Percentiles rank a stretch among this genome's conserved stretches.
phyloP scores from a whole-genome alignment of 2,113 vertebrate species.

The Oreochromis niloticus region DNA sequence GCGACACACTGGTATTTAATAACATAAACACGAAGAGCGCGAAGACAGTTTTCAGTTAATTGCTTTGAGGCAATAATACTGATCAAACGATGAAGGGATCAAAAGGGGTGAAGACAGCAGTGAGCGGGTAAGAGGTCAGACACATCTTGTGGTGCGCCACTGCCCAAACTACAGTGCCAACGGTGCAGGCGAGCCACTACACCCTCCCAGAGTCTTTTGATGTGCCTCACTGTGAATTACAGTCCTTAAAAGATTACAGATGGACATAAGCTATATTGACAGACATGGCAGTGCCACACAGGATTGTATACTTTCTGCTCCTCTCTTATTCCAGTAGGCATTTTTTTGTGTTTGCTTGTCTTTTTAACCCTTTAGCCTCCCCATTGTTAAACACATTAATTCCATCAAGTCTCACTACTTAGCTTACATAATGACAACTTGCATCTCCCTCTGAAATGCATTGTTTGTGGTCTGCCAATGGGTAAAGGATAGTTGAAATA shows the following conservation, averaged over 20 bases:
- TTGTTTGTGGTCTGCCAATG: neutral
- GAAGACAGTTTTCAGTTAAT: conserved; percentile 55
- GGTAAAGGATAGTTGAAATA: neutral
- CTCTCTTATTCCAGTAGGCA: neutral
- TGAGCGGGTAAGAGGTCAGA: conserved; percentile 31
- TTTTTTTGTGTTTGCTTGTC: neutral
- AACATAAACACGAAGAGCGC: conserved; percentile 30
- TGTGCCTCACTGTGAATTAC: neutral
- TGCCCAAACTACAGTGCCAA: neutral
- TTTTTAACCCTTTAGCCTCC: neutral
- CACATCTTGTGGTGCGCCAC: conserved; percentile 22
- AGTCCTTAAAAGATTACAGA: conserved; percentile 7
- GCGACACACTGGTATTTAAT: conserved; percentile 66
- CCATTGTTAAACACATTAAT: neutral
- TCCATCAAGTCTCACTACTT: neutral
- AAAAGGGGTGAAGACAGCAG: conserved; percentile 49
- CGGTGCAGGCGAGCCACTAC: neutral
- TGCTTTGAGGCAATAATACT: conserved; percentile 63
- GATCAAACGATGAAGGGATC: conserved; percentile 59
- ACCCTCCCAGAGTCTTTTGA: neutral
- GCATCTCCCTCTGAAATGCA: neutral
- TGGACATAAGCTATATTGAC: neutral
- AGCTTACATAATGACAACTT: neutral
- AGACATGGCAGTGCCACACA: neutral
- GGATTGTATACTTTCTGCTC: neutral